These are phyloP conservation scores for Chitala chitala DNA, from an alignment of 2,113 vertebrate species.

Conservation along the genomic window DNA sequence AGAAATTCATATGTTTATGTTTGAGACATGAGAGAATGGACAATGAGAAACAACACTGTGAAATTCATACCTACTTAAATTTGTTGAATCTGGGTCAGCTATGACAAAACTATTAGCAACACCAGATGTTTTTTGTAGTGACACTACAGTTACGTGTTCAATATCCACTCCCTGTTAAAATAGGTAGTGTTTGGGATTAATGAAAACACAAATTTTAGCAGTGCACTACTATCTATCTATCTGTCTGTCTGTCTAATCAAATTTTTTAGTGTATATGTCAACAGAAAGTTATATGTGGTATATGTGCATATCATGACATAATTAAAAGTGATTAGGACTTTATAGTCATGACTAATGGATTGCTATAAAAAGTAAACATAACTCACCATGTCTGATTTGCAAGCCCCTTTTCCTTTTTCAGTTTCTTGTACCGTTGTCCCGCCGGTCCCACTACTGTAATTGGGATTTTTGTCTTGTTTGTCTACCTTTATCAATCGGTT, in stretches of 20 bases:
- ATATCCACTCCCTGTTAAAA: not conserved
- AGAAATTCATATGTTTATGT: not conserved
- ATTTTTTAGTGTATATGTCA: no score
- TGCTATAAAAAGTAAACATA: no score
- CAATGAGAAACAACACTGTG: conserved; percentile 26
- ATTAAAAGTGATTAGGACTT: not conserved
- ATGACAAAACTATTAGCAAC: not conserved
- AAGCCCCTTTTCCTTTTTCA: conserved; percentile 62
- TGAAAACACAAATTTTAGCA: no score
- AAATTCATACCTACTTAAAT: conserved; percentile 29
- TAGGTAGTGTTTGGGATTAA: no score
- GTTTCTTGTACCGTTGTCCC: conserved; percentile 55
- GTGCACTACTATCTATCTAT: no score
- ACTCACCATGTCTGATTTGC: conserved; percentile 77
- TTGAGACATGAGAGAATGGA: not conserved
- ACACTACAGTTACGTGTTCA: not conserved
- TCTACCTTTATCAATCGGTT: conserved; percentile 94
- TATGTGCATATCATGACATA: no score
- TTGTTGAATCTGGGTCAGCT: not conserved
- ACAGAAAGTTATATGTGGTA: no score
- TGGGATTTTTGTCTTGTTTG: conserved; percentile 75
- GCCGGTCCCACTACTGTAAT: conserved; percentile 45
- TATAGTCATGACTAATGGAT: not conserved
- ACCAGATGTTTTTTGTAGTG: not conserved
- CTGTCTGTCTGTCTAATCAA: no score